Percentiles rank a stretch among this genome's conserved stretches.
phyloP scores from a whole-genome alignment of 2,113 vertebrate species.

The Eleginops maclovinus region DNA sequence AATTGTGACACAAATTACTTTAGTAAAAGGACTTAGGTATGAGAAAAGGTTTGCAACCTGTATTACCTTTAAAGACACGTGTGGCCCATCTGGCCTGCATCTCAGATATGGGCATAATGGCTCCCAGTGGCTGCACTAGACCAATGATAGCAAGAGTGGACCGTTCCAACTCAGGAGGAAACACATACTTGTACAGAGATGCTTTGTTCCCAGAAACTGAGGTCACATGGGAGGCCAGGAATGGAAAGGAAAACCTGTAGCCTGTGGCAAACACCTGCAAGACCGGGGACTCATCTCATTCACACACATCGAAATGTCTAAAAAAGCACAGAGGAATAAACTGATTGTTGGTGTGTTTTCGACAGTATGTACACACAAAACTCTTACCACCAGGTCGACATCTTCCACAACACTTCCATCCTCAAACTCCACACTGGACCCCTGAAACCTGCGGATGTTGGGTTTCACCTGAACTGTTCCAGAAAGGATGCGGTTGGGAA shows the following conservation, averaged over 20 bases:
- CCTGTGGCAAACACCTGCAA: constrained; percentile 91
- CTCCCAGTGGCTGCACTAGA: constrained; percentile 90
- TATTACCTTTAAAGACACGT: constrained; percentile 90
- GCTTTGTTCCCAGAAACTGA: constrained; percentile 86
- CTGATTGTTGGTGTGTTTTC: not conserved
- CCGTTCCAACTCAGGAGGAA: constrained; percentile 85
- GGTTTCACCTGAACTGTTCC: constrained; percentile 89
- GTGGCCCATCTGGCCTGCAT: constrained; percentile 92
- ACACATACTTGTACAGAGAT: constrained; percentile 88
- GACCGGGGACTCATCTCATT: not conserved
- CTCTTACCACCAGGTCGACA: constrained; percentile 84
- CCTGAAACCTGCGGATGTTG: constrained; percentile 86
- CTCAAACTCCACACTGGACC: constrained; percentile 89
- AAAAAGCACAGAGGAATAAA: no score
- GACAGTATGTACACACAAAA: not conserved
- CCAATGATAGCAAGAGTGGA: constrained; percentile 91
- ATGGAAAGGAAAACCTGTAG: constrained; percentile 92
- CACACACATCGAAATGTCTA: no score
- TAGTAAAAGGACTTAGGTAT: not conserved
- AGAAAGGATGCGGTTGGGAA: constrained; percentile 92
- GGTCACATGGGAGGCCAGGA: constrained; percentile 82
- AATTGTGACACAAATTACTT: not conserved
- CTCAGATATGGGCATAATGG: constrained; percentile 94
- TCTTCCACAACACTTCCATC: constrained; percentile 87
- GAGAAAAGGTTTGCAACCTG: not conserved